Percentiles rank a stretch among this genome's conserved stretches.
Evolutionary conservation across 2,113 vertebrate species (phyloP).

Genomic region (Physeter macrocephalus): DNA sequence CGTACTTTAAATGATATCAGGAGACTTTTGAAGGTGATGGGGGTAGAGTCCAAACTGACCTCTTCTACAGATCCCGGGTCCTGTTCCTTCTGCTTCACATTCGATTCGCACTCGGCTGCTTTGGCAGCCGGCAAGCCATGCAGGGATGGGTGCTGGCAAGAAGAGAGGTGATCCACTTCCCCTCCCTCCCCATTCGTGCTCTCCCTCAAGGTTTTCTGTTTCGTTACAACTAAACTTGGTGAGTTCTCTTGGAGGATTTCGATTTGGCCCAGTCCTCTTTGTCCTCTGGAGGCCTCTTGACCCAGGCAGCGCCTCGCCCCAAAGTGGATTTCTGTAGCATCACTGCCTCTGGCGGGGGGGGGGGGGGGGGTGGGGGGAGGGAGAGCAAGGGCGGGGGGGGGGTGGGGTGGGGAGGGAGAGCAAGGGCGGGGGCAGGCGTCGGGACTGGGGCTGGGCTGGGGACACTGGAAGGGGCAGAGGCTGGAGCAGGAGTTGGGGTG

Average conservation of each 20-base stretch:
- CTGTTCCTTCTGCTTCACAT: conserved; percentile 5
- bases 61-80: conserved; percentile 32
- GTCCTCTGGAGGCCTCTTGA: conserved; percentile 53
- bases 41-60: conserved; percentile 40
- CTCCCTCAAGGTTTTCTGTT: not conserved
- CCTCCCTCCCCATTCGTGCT: not conserved
- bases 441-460: not conserved
- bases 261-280: conserved; percentile 34
- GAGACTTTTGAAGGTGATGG: not conserved
- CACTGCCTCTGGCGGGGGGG: not conserved
- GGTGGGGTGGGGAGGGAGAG: not conserved
- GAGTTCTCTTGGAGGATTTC: conserved; percentile 26
- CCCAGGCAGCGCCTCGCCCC: not conserved
- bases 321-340: conserved; percentile 40
- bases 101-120: conserved; percentile 12
- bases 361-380: no score
- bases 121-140: conserved; percentile 3
- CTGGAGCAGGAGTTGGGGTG: not conserved
- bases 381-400: no score
- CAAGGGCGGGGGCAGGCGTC: not conserved
- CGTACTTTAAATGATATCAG: not conserved
- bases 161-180: not conserved
- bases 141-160: not conserved
- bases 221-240: not conserved
- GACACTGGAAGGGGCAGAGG: no score